Evolutionary conservation across 2,797 vertebrate genomes (phyloP), one percentile per base, ranked within the genome.

Genomic region (Amblyopsis hoosieri): DNA sequence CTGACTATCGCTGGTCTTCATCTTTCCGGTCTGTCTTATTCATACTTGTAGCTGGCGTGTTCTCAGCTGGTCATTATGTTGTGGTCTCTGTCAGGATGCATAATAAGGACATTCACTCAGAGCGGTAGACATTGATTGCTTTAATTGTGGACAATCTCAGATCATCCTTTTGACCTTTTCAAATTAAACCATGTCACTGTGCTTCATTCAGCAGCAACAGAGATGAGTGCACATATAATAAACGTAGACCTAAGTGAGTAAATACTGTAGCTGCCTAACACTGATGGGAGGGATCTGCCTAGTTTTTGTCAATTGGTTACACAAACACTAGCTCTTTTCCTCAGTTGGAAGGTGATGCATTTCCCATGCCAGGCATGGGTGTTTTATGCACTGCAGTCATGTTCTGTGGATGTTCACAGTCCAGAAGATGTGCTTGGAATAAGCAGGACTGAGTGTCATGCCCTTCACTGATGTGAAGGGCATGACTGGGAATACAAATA

Each of bases 401-500:
- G 81, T 81, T 87, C 70, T 74, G 67, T 79, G 68, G 80, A 82
- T 81, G 76, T 86, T 90, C 86, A 67, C 55, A 80, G 82, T 85
- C 81, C 70, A 75, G 72, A 80, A 81, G 66, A 76, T 91, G 90
- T 90, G 91, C 82, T 76, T 75, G 76, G 87, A 90, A 92, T 93
- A 90, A 91, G 85, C 85, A 80, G 85, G 59, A 65, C 53, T 60
- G 49, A 50, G 62, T 75, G 48, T 65, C n/a, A n/a, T n/a, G n/a
- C n/a, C n/a, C n/a, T n/a, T n/a, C n/a, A n/a, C n/a, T n/a, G n/a
- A 54, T 77, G 71, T 69, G 62, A 70, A 81, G 78, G 77, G 86
- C 92, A 93, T 93, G 91, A 88, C 86, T 52, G 56, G 76, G 91
- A 92, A 93, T 93, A 93, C 78, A 75, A 91, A 91, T 85, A 73